A percentile compares a stretch with the other conserved stretches of the same genome.
These are phyloP conservation scores for Prorops nasuta DNA, from an alignment of 1,140 invertebrate species.

Conservation along the genomic window DNA sequence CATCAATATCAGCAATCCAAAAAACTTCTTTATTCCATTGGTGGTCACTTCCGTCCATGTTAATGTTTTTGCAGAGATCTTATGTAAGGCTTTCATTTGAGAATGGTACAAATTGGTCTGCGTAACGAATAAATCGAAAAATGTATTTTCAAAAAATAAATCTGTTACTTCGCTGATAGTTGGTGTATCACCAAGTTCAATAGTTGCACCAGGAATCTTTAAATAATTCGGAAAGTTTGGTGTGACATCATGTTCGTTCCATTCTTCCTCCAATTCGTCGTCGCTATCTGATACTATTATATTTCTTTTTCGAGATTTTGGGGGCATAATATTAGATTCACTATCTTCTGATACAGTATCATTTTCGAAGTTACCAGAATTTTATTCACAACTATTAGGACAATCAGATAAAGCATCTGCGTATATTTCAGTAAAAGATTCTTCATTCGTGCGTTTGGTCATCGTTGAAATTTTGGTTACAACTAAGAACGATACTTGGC, in stretches of 20 bases:
- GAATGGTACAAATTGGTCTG: not conserved
- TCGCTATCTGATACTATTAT: slow-evolving; percentile 5
- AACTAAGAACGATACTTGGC: too few relatives aligned
- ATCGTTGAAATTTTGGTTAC: too few relatives aligned
- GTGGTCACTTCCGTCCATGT: not conserved
- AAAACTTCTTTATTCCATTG: slow-evolving; percentile 15
- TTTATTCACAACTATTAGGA: slow-evolving; percentile 1
- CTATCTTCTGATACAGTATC: slow-evolving; percentile 4
- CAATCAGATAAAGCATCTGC: slow-evolving; percentile 7
- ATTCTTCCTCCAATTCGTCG: slow-evolving; percentile 1
- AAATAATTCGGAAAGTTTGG: slow-evolving; percentile 9
- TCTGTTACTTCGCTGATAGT: slow-evolving; percentile 11
- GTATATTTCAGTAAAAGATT: slow-evolving; percentile 1
- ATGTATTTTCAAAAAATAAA: slow-evolving; percentile 3
- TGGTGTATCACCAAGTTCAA: slow-evolving; percentile 8
- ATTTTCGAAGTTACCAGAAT: slow-evolving; percentile 4
- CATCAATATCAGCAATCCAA: slow-evolving; percentile 20
- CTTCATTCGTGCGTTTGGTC: slow-evolving; percentile 2
- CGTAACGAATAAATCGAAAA: not conserved
- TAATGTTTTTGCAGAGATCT: not conserved
- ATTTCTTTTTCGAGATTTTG: slow-evolving; percentile 6
- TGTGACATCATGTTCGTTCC: slow-evolving; percentile 8
- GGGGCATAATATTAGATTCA: not conserved
- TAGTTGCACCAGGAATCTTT: slow-evolving; percentile 12
- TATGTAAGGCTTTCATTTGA: not conserved